Evolutionary conservation across 2,797 vertebrate species (phyloP), one percentile per base, ranked within the genome.

Genomic region (Pangasius djambal): DNA sequence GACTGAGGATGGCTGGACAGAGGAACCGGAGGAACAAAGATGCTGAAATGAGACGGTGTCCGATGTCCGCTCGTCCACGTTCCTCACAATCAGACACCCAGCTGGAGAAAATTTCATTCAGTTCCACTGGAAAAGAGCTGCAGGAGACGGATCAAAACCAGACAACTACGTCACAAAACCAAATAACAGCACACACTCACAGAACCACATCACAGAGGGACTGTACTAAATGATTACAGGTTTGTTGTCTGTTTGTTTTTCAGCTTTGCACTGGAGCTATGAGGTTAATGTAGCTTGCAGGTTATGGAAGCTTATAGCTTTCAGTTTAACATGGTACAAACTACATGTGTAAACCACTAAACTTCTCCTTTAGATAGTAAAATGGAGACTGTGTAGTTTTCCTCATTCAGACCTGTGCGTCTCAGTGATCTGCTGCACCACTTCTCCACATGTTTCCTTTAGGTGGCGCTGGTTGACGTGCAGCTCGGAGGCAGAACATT

Each of bases 21-120:
- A 99, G 94, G 93, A 99, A 98, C 1, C 98, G 93, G 86, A 99
- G 95, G 94, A 99, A 99, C 79, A 99, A 96, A n/a, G 98, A 99
- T 31, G 98, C 96, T 0, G 98, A 97, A 88, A 99, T 97, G 87
- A 99, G 96, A n/a, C 97, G 97, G 50, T 97, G 96, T 12, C 98
- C 97, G 0, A 98, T 96, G 70, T 96, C 93, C 0, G 91, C 94
- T 48, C 94, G 96, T 78, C 96, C 96, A 25, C 96, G 94, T 8
- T 94, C 94, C 72, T 91, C 90, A 83, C 98, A 98, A 67, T 96
- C 95, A 90, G 96, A 97, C 88, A 95, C 93, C 98, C 98, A 99
- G 15, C 94, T 96, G 0, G 97, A 96, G 90, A 99, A 99, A 90
- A 99, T 96, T 65, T 95, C 96, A 34, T 96, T 95, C 61, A 99